Evolutionary conservation across 1,140 invertebrate genomes (phyloP), one percentile per base, ranked within the genome.

Genomic region (Hermetia illucens): DNA sequence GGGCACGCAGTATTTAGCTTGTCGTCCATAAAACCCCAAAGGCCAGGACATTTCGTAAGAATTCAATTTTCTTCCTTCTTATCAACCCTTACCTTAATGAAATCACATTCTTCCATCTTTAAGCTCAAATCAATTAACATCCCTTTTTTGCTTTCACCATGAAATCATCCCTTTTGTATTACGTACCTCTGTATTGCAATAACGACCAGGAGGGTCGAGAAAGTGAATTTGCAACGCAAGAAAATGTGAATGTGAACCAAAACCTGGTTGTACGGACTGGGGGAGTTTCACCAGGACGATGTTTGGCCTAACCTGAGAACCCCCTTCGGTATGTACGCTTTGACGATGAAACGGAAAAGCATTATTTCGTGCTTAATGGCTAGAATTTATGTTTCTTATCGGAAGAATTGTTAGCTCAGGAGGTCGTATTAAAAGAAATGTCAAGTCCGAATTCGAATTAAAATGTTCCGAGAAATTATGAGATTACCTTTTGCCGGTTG

Each of bases 51-150:
- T 8, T 8, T 27, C 13, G 8, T 9, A 27, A 13, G 24, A 27
- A 27, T 27, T 13, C 8, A 27, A 13, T 9, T 27, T 27, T 27
- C 24, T 27, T 27, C 24, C 8, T 9, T 27, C 13, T 9, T 27
- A 27, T 27, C 8, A 27, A 27, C 24, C 24, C 24, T 27, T 13
- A 27, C 24, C 24, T 27, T 27, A 27, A 27, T 27, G 24, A 27
- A 27, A 27, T 27, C 24, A 13, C 24, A 27, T 27, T 27, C 24
- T 27, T 27, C 24, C 24, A 27, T 27, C 24, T 27, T 27, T 9
- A 27, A 27, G 24, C 24, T 27, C 8, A 27, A 27, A 27, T 27
- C 24, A 27, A 27, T 27, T 27, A 27, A 27, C 24, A 27, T 27
- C 24, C 24, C 24, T 13, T 13, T 13, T n/a, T n/a, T n/a, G n/a